Evolutionary conservation across 2,888 invertebrate species (phyloP), one percentile per base, ranked within the genome.

Genomic region (Agonum fuliginosum): DNA sequence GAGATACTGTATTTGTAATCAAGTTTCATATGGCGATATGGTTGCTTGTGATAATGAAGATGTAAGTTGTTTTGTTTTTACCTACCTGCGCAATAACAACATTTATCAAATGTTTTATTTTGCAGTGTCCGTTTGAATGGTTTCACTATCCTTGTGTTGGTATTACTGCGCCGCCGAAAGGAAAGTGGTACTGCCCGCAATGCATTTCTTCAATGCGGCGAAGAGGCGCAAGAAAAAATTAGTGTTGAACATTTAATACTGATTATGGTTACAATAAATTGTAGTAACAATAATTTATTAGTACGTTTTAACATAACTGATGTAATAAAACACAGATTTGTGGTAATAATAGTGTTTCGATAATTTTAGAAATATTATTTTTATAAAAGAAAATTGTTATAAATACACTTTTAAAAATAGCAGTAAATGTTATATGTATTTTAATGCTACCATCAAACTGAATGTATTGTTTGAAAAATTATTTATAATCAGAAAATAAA

Each of bases 61-160:
- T 85, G 97, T 97, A 86, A 92, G 94, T 90, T 79, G 3, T 19
- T 67, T 67, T 41, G 17, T 12, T 41, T 8, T 41, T 10, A 17
- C 17, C 19, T 43, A 43, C n/a, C 5, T 43, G 3, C n/a, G 43
- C n/a, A 19, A 51, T 19, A 75, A 46, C 17, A 6, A 3, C 46
- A n/a, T n/a, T n/a, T n/a, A n/a, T n/a, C n/a, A n/a, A n/a, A n/a
- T n/a, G n/a, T n/a, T n/a, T n/a, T 82, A 79, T 86, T 81, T 88
- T 90, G 78, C 89, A 96, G 95, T 99, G 99, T 87, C 97, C 97
- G 0, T 97, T 96, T 84, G 98, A 99, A 87, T 99, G 99, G 99
- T 99, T 99, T 88, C 99, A 99, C 88, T 99, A 98, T 88, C 95
- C 95, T 3, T 99, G 99, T 86, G 99, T 99, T 69, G 97, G 96